Conservation (phyloP, 2,888 invertebrate genomes). For the Gastrophysa polygoni region DNA sequence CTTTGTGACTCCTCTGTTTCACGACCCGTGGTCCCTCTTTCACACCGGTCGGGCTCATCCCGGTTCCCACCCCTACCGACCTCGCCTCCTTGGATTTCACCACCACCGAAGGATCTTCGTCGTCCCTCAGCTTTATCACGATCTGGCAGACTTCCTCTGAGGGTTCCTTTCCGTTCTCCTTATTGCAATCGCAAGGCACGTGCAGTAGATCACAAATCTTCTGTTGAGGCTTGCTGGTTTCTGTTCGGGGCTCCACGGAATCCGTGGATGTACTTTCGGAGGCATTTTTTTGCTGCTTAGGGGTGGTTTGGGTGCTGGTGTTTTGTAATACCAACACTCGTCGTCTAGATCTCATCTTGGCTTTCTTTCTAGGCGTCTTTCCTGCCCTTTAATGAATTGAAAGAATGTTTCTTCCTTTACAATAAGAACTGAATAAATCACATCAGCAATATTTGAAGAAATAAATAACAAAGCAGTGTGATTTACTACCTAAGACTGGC, state of each 20-base stretch:
- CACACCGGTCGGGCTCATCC: slow-evolving; percentile 11
- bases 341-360: slow-evolving; percentile 28
- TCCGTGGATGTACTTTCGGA: not conserved
- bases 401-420: too few species aligned
- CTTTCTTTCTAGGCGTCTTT: slow-evolving; percentile 34
- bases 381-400: not conserved
- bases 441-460: too few species aligned
- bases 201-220: slow-evolving; percentile 26
- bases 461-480: too few species aligned
- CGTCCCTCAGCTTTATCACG: slow-evolving; percentile 52
- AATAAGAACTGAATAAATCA: too few species aligned
- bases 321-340: slow-evolving; percentile 49
- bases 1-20: not conserved
- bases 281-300: slow-evolving; percentile 36
- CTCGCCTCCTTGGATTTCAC: slow-evolving; percentile 31
- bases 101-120: slow-evolving; percentile 45
- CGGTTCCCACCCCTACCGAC: not conserved
- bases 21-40: slow-evolving; percentile 4
- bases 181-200: slow-evolving; percentile 40
- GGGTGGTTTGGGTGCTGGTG: slow-evolving; percentile 55
- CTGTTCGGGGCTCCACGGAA: not conserved
- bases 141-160: slow-evolving; percentile 52
- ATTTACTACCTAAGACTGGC: too few species aligned
- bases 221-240: not conserved
- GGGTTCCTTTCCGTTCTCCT: slow-evolving; percentile 24